These are phyloP conservation scores for Thalassarche chlororhynchos DNA, from an alignment of 2,113 vertebrate species.

Conservation along the genomic window DNA sequence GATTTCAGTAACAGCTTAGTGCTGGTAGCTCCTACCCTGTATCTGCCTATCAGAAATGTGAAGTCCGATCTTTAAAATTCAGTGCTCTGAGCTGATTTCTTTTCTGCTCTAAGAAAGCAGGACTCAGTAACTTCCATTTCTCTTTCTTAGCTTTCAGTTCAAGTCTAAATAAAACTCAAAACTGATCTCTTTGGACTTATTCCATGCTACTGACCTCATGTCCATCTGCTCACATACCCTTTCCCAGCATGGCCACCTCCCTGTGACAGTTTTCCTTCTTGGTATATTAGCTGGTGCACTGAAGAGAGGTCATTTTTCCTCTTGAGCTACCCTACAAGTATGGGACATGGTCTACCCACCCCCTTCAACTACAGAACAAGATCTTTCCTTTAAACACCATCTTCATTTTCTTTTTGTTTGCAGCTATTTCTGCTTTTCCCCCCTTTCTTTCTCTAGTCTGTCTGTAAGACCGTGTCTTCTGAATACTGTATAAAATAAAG, in stretches of 20 bases:
- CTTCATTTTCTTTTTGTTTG: neutral
- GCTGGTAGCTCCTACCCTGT: neutral
- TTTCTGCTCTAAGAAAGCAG: neutral
- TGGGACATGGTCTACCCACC: neutral
- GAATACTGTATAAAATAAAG: conserved; percentile 20
- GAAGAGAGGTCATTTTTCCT: conserved; percentile 8
- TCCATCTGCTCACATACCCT: conserved; percentile 35
- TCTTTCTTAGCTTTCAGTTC: neutral
- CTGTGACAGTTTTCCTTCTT: neutral
- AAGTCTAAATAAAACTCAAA: conserved; percentile 16
- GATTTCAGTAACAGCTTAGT: neutral
- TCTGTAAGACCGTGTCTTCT: neutral
- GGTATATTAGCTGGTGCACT: neutral
- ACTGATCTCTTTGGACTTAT: neutral
- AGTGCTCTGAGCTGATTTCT: neutral
- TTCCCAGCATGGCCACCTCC: neutral
- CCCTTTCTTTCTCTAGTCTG: neutral
- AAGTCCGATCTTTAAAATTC: neutral
- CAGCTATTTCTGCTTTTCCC: neutral
- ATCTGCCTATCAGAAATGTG: neutral
- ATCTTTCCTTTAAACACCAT: neutral
- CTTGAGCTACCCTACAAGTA: neutral
- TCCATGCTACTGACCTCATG: conserved; percentile 31
- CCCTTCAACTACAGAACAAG: neutral
- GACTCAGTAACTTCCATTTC: neutral